Evolutionary conservation across 2,888 invertebrate species (phyloP).

Genomic region (Julus scanicus): DNA sequence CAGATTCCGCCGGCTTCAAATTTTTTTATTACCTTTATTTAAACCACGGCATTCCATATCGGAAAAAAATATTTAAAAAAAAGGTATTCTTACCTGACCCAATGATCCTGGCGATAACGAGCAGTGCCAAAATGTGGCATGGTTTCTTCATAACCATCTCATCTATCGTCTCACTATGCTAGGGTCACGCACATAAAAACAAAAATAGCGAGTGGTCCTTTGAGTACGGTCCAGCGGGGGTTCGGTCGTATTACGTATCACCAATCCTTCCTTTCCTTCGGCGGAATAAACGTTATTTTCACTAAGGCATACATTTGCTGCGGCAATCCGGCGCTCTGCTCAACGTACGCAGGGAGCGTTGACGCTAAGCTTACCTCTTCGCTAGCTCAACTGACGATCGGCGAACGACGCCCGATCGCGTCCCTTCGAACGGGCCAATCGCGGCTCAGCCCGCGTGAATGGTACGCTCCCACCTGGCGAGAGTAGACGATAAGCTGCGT

Average conservation of each 20-base stretch:
- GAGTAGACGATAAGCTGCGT: background rate
- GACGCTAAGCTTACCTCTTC: slow-evolving; percentile 29
- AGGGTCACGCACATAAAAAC: slow-evolving; percentile 51
- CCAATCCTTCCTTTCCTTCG: slow-evolving; percentile 48
- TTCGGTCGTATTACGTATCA: slow-evolving; percentile 1
- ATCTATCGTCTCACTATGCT: slow-evolving; percentile 56
- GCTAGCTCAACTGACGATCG: slow-evolving; percentile 14
- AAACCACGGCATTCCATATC: too few relatives aligned
- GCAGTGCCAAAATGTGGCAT: slow-evolving; percentile 58
- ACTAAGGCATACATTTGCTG: slow-evolving; percentile 52
- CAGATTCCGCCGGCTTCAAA: too few relatives aligned
- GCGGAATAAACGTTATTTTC: slow-evolving; percentile 44
- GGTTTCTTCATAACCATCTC: slow-evolving; percentile 59
- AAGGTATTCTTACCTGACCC: slow-evolving; percentile 56
- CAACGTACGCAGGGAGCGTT: background rate
- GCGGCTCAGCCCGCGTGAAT: background rate
- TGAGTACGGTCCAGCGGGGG: background rate
- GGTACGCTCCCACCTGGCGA: background rate
- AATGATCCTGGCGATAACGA: slow-evolving; percentile 55
- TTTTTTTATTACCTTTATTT: too few relatives aligned
- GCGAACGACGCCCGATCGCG: background rate
- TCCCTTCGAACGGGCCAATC: slow-evolving; percentile 24
- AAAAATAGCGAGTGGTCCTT: slow-evolving; percentile 11
- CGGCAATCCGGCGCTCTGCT: slow-evolving; percentile 14
- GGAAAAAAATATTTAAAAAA: too few relatives aligned